Evolutionary conservation across 2,113 vertebrate genomes (phyloP).

Genomic region (Grammomys surdaster): DNA sequence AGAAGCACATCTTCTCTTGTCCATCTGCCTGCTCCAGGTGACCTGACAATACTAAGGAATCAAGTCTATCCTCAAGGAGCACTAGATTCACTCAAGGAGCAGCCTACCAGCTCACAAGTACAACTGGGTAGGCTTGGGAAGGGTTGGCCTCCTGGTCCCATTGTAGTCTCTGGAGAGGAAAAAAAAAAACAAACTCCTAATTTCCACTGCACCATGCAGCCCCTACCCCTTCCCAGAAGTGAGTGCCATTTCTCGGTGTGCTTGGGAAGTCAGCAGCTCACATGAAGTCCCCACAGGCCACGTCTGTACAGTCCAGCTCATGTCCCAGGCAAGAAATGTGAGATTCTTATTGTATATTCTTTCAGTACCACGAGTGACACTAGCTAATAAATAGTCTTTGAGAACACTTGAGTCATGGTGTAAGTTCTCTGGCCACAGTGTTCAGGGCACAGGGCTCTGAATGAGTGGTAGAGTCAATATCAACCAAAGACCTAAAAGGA

Average conservation of each 20-base stretch:
- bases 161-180: neutral
- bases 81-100: neutral
- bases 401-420: conserved; percentile 2
- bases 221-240: neutral
- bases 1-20: neutral
- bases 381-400: conserved; percentile 71
- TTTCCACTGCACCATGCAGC: neutral
- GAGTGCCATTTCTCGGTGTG: neutral
- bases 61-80: neutral
- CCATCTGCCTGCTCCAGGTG: neutral
- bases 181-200: neutral
- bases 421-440: conserved; percentile 9
- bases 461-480: neutral
- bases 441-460: neutral
- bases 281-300: neutral
- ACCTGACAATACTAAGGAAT: neutral
- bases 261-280: neutral
- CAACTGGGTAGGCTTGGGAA: neutral
- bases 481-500: neutral
- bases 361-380: neutral
- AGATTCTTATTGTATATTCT: conserved; percentile 7
- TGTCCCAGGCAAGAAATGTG: neutral
- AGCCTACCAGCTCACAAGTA: rapidly evolving
- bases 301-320: neutral
- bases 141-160: neutral